Conservation (phyloP, 2,113 vertebrate species). For the Sula dactylatra region DNA sequence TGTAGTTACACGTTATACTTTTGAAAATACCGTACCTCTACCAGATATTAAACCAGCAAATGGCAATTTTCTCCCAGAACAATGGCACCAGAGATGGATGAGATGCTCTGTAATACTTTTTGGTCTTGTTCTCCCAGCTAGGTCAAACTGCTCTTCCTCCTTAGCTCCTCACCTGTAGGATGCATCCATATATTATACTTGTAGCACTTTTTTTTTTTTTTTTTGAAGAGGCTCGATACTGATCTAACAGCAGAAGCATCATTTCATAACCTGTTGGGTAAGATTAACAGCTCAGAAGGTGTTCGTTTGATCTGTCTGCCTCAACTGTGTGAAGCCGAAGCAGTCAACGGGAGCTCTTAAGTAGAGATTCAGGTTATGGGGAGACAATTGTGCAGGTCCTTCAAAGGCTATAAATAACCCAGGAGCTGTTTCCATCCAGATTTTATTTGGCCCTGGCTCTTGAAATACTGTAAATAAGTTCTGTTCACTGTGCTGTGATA, state of each 20-base stretch:
- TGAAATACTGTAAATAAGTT: slow-evolving; percentile 49
- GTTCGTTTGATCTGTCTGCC: neutral
- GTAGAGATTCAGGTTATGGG: neutral
- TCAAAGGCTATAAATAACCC: slow-evolving; percentile 42
- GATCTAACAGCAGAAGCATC: slow-evolving; percentile 13
- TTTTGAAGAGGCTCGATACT: neutral
- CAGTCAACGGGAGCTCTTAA: neutral
- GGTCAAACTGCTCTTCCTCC: neutral
- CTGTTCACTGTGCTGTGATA: neutral
- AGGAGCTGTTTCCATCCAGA: slow-evolving; percentile 20
- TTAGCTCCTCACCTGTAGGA: neutral
- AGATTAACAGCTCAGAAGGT: slow-evolving; percentile 17
- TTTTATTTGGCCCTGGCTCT: slow-evolving; percentile 43
- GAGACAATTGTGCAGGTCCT: slow-evolving; percentile 21
- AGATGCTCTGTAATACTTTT: neutral
- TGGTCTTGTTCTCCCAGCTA: neutral
- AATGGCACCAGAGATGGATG: neutral
- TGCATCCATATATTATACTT: neutral
- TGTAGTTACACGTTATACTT: slow-evolving; percentile 44
- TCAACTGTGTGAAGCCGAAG: neutral
- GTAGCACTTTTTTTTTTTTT: neutral
- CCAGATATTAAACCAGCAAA: slow-evolving; percentile 23
- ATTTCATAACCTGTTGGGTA: slow-evolving; percentile 18
- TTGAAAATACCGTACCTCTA: slow-evolving; percentile 28
- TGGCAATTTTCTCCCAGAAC: neutral